Conservation (phyloP, 2,888 invertebrate species). For the Cheilosia soror region DNA sequence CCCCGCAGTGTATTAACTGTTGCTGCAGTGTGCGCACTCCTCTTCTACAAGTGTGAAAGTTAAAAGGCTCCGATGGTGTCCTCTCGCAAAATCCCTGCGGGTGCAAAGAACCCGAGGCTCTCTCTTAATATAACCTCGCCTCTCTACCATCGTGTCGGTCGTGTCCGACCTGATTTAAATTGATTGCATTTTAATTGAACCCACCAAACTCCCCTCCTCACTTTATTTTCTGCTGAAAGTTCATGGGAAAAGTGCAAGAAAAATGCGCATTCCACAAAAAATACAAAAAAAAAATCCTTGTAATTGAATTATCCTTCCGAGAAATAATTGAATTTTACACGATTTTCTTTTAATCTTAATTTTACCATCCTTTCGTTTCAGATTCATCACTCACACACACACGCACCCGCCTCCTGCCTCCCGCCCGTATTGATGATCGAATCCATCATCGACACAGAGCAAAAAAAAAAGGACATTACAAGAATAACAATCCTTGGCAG, state of each 20-base stretch:
- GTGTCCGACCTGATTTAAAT: slow-evolving; percentile 72
- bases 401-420: not conserved
- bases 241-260: slow-evolving; percentile 51
- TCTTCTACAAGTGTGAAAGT: slow-evolving; percentile 54
- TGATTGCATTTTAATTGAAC: slow-evolving; percentile 75
- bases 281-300: slow-evolving; percentile 33
- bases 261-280: slow-evolving; percentile 34
- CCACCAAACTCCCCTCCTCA: slow-evolving; percentile 3
- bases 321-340: slow-evolving; percentile 64
- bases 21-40: slow-evolving; percentile 6
- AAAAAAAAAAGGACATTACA: slow-evolving; percentile 41
- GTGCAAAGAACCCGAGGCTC: slow-evolving; percentile 18
- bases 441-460: slow-evolving; percentile 17
- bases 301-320: slow-evolving; percentile 67
- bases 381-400: slow-evolving; percentile 19
- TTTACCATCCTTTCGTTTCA: slow-evolving; percentile 48
- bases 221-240: slow-evolving; percentile 32
- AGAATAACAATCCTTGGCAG: slow-evolving; percentile 45
- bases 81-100: slow-evolving; percentile 26
- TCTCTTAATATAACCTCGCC: slow-evolving; percentile 5
- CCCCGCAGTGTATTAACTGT: slow-evolving; percentile 61
- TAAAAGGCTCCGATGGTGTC: slow-evolving; percentile 25
- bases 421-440: slow-evolving; percentile 52
- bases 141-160: not conserved
- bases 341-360: slow-evolving; percentile 52